Conservation (phyloP, 2,888 invertebrate species). For the Cephus spinipes region DNA sequence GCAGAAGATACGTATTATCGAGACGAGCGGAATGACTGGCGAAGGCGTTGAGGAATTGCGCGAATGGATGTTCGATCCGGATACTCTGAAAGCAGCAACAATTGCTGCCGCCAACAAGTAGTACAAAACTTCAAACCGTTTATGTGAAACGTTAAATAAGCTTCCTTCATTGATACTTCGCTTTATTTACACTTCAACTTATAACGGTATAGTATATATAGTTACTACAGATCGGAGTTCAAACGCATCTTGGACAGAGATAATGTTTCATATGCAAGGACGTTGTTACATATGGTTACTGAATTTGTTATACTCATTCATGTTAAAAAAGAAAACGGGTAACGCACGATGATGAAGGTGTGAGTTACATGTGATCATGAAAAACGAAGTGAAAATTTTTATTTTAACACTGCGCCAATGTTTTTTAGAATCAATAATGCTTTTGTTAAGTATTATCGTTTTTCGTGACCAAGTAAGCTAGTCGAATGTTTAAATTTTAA, state of each 20-base stretch:
- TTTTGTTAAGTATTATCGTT: neutral
- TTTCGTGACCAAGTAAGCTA: neutral
- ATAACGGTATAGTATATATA: constrained; percentile 41
- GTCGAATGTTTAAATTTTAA: neutral
- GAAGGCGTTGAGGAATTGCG: constrained; percentile 77
- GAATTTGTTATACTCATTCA: neutral
- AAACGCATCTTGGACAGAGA: neutral
- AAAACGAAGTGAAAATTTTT: neutral
- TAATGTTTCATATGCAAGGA: neutral
- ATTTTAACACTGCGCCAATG: neutral
- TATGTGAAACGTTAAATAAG: neutral
- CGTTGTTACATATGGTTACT: neutral
- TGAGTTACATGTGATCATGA: neutral
- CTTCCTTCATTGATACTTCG: neutral
- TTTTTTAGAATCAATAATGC: too few species aligned
- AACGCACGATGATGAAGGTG: neutral
- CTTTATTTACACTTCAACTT: constrained; percentile 45
- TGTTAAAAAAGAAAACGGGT: neutral
- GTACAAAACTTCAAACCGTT: neutral
- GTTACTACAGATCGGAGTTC: constrained; percentile 15
- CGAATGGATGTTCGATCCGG: constrained; percentile 69
- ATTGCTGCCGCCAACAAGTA: constrained; percentile 12
- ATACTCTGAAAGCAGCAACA: constrained; percentile 22
- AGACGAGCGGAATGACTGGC: constrained; percentile 80
- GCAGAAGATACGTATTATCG: constrained; percentile 77